phyloP scores from a whole-genome alignment of 2,113 vertebrate species.

The Origma solitaria region DNA sequence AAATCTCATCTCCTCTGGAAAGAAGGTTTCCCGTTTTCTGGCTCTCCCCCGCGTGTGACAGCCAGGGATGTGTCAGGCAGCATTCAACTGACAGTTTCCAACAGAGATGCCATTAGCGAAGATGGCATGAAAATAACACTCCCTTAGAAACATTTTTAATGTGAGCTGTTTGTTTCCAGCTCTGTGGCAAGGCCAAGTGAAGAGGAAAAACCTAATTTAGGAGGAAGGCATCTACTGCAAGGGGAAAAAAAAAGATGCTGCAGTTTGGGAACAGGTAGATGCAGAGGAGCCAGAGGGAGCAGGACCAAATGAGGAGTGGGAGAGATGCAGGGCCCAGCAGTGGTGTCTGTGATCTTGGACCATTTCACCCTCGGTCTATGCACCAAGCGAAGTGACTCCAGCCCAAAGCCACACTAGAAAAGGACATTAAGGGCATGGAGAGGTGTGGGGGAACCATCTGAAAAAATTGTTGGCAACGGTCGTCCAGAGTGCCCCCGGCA shows the following conservation, averaged over 20 bases:
- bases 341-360: not conserved
- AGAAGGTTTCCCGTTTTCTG: slow-evolving; percentile 62
- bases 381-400: not conserved
- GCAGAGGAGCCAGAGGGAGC: not conserved
- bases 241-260: too few relatives aligned
- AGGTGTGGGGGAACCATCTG: not conserved
- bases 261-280: not conserved
- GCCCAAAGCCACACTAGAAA: not conserved
- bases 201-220: not conserved
- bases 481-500: not conserved
- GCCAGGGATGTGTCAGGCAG: slow-evolving; percentile 65
- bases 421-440: not conserved
- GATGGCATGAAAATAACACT: slow-evolving; percentile 69
- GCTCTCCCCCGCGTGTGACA: slow-evolving; percentile 38
- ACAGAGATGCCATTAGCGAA: slow-evolving; percentile 61
- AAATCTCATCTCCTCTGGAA: slow-evolving; percentile 67
- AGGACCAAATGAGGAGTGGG: not conserved
- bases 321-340: not conserved
- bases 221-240: not conserved
- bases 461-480: not conserved
- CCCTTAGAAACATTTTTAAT: slow-evolving; percentile 29
- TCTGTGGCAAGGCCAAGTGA: not conserved
- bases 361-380: not conserved
- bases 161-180: slow-evolving; percentile 40
- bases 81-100: slow-evolving; percentile 59